Conservation (phyloP, 2,113 vertebrate species). For the Excalfactoria chinensis region DNA sequence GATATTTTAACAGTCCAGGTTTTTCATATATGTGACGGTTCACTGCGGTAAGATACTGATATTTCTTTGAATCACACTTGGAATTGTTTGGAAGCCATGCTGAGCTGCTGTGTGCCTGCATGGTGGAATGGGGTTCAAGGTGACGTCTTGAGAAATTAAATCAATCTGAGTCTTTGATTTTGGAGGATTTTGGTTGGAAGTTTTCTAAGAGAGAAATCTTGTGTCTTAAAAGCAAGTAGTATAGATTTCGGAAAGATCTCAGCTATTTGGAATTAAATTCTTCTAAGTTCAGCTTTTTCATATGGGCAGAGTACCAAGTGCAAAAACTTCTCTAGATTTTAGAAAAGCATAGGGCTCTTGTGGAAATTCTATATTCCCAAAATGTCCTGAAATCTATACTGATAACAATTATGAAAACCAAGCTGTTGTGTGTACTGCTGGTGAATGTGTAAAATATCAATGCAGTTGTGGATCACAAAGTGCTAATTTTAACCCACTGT, state of each 20-base stretch:
- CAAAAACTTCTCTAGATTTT: neutral
- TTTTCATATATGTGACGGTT: neutral
- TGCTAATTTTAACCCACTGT: neutral
- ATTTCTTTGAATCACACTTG: neutral
- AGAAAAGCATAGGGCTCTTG: neutral
- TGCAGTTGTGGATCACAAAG: neutral
- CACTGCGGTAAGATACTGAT: neutral
- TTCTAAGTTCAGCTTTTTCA: slow-evolving; percentile 1
- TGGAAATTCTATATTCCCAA: neutral
- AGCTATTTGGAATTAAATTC: neutral
- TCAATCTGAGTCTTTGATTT: neutral
- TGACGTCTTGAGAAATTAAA: neutral
- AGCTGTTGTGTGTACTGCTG: neutral
- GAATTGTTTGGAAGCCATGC: neutral
- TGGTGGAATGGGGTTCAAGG: neutral
- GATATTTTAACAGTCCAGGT: neutral
- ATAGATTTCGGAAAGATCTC: neutral
- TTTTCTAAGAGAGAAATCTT: neutral
- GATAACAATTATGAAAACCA: neutral
- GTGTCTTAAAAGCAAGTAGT: neutral
- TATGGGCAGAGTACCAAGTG: neutral
- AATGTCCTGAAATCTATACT: neutral
- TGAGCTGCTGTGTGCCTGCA: neutral
- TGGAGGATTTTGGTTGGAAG: neutral
- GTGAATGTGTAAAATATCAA: neutral